These are phyloP conservation scores for Hystrix cristata DNA, from an alignment of 2,113 vertebrate species.

Conservation along the genomic window DNA sequence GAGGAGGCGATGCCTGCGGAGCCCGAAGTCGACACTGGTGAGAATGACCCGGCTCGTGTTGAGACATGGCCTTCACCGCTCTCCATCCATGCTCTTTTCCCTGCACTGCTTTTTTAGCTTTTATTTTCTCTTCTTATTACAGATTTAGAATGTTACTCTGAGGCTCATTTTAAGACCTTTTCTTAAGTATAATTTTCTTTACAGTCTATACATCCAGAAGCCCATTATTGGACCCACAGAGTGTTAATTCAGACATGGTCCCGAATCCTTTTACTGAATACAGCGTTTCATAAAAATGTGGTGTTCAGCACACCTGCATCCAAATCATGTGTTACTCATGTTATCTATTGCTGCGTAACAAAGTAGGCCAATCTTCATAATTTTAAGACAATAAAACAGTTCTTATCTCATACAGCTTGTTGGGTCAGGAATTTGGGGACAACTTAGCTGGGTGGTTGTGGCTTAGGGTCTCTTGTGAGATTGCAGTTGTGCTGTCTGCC, in stretches of 20 bases:
- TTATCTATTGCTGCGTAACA: not conserved
- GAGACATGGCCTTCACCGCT: too few species aligned
- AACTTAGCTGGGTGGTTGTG: not conserved
- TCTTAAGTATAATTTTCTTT: not conserved
- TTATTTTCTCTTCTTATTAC: not conserved
- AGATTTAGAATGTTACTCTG: not conserved
- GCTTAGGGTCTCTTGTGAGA: not conserved
- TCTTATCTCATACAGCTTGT: not conserved
- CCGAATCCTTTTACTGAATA: not conserved
- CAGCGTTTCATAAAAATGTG: not conserved
- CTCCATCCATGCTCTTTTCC: not conserved
- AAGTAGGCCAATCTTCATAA: not conserved
- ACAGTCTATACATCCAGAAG: not conserved
- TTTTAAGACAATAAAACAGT: not conserved
- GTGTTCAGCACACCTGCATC: not conserved
- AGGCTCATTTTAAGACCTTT: not conserved
- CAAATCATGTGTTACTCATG: not conserved
- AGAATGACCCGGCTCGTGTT: not conserved
- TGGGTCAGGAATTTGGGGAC: not conserved
- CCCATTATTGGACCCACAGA: not conserved
- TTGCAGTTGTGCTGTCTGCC: not conserved
- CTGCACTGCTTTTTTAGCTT: not conserved
- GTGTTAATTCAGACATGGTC: not conserved
- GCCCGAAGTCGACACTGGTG: slow-evolving; percentile 82
- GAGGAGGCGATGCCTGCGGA: slow-evolving; percentile 69